Conservation (phyloP, 2,888 invertebrate genomes). For the Odontocerum albicorne region DNA sequence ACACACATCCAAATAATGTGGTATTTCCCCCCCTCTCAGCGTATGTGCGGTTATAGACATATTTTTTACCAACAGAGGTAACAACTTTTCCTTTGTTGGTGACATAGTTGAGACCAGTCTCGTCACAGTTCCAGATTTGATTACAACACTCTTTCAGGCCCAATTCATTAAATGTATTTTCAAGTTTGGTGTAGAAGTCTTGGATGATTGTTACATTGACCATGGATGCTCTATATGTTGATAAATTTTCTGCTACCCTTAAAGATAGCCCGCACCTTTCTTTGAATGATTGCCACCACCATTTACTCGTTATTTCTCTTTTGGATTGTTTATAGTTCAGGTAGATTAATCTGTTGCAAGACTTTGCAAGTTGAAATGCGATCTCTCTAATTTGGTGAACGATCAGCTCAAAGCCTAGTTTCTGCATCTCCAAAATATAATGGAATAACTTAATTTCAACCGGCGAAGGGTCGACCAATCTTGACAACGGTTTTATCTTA, state of each 20-base stretch:
- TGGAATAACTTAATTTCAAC: constrained; percentile 1
- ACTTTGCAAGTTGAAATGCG: constrained; percentile 25
- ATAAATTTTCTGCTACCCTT: constrained; percentile 25
- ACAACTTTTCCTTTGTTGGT: constrained; percentile 35
- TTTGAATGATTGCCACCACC: constrained; percentile 25
- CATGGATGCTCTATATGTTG: constrained; percentile 27
- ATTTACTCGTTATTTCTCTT: constrained; percentile 26
- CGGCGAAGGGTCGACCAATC: constrained; percentile 3
- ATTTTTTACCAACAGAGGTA: constrained; percentile 26
- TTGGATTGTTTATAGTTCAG: constrained; percentile 25
- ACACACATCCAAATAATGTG: constrained; percentile 34
- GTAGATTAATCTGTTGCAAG: constrained; percentile 14
- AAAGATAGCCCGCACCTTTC: constrained; percentile 28
- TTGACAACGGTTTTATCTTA: constrained; percentile 1
- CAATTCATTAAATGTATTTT: constrained; percentile 16
- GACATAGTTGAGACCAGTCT: constrained; percentile 36
- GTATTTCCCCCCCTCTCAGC: constrained; percentile 36
- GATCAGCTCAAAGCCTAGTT: constrained; percentile 9
- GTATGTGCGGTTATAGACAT: constrained; percentile 25
- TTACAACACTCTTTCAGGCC: constrained; percentile 17
- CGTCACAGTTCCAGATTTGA: constrained; percentile 28
- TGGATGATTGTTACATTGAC: constrained; percentile 26
- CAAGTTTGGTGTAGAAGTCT: constrained; percentile 30
- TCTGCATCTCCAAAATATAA: constrained; percentile 18
- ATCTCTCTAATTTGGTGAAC: constrained; percentile 25